Evolutionary conservation across 2,113 vertebrate species (phyloP).

Genomic region (Oxyruncus cristatus): DNA sequence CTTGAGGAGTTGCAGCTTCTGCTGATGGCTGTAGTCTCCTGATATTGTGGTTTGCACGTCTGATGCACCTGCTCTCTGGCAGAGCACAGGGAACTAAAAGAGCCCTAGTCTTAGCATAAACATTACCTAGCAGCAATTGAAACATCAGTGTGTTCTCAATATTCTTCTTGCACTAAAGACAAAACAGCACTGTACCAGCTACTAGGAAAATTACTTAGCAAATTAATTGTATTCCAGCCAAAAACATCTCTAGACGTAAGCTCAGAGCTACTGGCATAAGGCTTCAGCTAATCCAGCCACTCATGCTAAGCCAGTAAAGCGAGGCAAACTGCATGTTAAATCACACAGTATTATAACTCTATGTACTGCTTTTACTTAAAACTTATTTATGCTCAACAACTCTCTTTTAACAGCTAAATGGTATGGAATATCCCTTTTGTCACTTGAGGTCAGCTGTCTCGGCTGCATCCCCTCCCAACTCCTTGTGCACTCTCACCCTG

Average conservation of each 20-base stretch:
- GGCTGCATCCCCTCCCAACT: not conserved
- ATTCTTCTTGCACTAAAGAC: not conserved
- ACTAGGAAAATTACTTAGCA: not conserved
- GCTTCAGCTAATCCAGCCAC: not conserved
- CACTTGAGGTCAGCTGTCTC: not conserved
- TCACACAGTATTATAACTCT: not conserved
- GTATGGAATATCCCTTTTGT: not conserved
- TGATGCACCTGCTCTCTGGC: not conserved
- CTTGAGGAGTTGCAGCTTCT: not conserved
- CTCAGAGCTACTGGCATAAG: not conserved
- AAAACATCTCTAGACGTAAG: not conserved
- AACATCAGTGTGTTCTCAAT: not conserved
- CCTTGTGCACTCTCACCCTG: not conserved
- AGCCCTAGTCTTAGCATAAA: not conserved
- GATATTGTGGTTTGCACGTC: not conserved
- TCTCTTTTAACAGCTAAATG: not conserved
- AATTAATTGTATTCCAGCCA: not conserved
- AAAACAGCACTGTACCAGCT: not conserved
- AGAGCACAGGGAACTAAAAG: fast-evolving
- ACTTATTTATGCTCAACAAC: not conserved
- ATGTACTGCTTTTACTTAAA: not conserved
- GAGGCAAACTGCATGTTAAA: not conserved
- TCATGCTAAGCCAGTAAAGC: not conserved
- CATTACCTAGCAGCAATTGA: not conserved
- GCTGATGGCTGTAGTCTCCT: not conserved